Evolutionary conservation across 2,888 invertebrate genomes (phyloP).

Genomic region (Antheraea assamensis): DNA sequence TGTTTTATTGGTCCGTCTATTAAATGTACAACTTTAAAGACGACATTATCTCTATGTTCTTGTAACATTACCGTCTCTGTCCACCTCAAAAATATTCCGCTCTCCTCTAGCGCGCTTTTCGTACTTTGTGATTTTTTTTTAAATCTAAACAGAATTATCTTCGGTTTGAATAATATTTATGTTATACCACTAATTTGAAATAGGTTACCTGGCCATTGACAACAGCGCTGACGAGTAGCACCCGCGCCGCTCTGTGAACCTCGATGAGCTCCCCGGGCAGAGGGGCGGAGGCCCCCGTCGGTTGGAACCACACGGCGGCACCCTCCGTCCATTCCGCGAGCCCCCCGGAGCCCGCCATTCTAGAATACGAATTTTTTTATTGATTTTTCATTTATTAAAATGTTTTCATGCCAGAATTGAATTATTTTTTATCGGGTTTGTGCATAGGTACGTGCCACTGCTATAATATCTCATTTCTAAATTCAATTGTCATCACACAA

Average conservation of each 20-base stretch:
- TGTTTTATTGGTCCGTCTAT: too few species aligned
- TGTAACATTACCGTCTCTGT: too few species aligned
- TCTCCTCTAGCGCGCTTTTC: too few species aligned
- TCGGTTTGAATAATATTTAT: background rate
- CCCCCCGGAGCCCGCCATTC: constrained; percentile 77
- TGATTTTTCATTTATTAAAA: background rate
- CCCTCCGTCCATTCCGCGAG: constrained; percentile 87
- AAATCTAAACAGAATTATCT: background rate
- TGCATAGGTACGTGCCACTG: background rate
- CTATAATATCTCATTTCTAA: background rate
- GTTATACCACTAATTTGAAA: too few species aligned
- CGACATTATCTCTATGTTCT: too few species aligned
- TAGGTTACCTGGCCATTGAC: constrained; percentile 90
- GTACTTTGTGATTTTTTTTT: background rate
- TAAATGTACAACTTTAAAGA: too few species aligned
- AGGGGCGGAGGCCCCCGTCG: constrained; percentile 92
- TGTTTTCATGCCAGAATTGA: background rate
- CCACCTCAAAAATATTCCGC: too few species aligned
- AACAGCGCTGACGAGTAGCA: constrained; percentile 93
- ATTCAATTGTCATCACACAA: background rate
- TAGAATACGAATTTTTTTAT: constrained; percentile 35
- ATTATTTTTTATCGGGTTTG: background rate
- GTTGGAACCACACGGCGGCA: constrained; percentile 96
- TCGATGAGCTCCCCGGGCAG: constrained; percentile 95
- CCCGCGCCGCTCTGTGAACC: constrained; percentile 94